Evolutionary conservation across 2,113 vertebrate species (phyloP).

Genomic region (Nothocercus julius): DNA sequence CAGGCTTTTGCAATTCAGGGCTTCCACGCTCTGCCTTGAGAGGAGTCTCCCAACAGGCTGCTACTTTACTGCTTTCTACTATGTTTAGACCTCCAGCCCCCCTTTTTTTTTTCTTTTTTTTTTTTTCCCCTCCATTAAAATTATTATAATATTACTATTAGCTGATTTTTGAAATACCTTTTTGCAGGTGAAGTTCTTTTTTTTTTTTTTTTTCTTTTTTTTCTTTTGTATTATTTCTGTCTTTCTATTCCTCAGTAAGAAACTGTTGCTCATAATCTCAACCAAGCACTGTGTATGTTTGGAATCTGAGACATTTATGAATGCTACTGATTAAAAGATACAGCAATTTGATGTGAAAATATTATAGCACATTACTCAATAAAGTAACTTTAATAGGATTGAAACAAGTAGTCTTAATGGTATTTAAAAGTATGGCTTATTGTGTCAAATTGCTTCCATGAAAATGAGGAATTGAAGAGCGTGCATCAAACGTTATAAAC

Average conservation of each 20-base stretch:
- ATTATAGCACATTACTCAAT: slow-evolving; percentile 23
- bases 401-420: slow-evolving; percentile 28
- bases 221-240: background rate
- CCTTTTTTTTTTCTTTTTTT: background rate
- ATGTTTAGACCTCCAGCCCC: background rate
- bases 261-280: background rate
- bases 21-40: accelerated
- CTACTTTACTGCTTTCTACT: background rate
- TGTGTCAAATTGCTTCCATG: slow-evolving; percentile 34
- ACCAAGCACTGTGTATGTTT: background rate
- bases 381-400: slow-evolving; percentile 55
- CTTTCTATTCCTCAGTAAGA: background rate
- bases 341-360: slow-evolving; percentile 8
- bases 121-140: background rate
- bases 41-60: background rate
- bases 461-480: slow-evolving; percentile 32
- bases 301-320: background rate
- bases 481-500: background rate
- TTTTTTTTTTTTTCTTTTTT: no score
- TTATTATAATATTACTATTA: background rate
- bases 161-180: background rate
- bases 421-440: slow-evolving; percentile 37
- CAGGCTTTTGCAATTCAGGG: background rate
- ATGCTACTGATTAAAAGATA: background rate
- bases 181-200: background rate